Evolutionary conservation across 2,888 invertebrate species (phyloP).

Genomic region (Sphaeridia pumilis): DNA sequence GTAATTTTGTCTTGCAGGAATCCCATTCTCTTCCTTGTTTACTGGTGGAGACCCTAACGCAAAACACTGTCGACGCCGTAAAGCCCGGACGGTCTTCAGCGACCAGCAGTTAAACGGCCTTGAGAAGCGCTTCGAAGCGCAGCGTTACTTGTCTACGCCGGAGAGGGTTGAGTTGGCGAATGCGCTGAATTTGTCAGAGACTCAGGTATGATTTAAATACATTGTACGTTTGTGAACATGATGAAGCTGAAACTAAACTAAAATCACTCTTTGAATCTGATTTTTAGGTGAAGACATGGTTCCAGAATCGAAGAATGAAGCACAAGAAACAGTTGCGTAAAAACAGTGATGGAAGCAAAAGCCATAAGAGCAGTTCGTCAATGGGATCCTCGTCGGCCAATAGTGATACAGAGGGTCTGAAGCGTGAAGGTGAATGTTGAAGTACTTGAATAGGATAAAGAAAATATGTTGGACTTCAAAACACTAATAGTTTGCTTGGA

Average conservation of each 20-base stretch:
- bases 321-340: slow-evolving; percentile 83
- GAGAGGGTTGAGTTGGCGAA: slow-evolving; percentile 90
- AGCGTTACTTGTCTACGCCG: slow-evolving; percentile 89
- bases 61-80: slow-evolving; percentile 87
- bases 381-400: slow-evolving; percentile 19
- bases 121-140: slow-evolving; percentile 89
- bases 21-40: slow-evolving; percentile 34
- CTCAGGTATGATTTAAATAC: slow-evolving; percentile 50
- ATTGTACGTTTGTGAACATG: not conserved
- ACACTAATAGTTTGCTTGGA: not conserved
- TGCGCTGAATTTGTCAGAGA: slow-evolving; percentile 84
- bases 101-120: slow-evolving; percentile 61
- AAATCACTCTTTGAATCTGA: not conserved
- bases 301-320: slow-evolving; percentile 94
- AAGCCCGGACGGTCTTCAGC: slow-evolving; percentile 81
- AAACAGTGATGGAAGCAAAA: slow-evolving; percentile 12
- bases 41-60: slow-evolving; percentile 41
- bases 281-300: slow-evolving; percentile 88
- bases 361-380: slow-evolving; percentile 17
- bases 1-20: too few relatives aligned
- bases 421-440: not conserved
- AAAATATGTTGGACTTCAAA: not conserved
- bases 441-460: not conserved
- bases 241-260: not conserved
- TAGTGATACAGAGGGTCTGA: slow-evolving; percentile 17